Evolutionary conservation across 1,140 invertebrate genomes (phyloP), one percentile per base, ranked within the genome.

Genomic region (Littorina saxatilis): DNA sequence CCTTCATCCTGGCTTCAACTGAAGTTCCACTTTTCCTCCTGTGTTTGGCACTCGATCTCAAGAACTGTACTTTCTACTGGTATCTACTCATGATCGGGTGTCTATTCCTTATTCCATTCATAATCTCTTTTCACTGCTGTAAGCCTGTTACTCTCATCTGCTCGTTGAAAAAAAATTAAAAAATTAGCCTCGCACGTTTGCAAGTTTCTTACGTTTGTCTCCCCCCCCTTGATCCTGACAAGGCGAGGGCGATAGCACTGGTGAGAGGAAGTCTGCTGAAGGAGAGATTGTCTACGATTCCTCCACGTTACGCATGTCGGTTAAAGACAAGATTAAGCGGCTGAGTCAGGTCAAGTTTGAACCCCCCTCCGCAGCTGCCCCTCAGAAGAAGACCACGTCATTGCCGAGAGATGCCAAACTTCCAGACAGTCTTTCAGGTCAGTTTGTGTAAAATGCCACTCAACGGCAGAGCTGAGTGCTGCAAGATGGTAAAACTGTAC

Each of bases 241-340:
- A 37, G 80, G 47, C 61, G 37, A 43, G 20, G 61, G 58, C 43
- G 47, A 37, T 74, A 55, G 43, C 39, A 73, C 39, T 9, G 52
- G 58, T 20, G 63, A 72, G 17, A 70, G 79, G 17, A 50, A 61
- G 39, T 23, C 27, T 27, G 50, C 68, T 23, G 82, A 83, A 27
- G 80, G 74, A 74, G 85, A 79, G 23, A 82, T 88, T 0, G 87
- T 85, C 17, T 82, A 82, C 23, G 87, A 88, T 66, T 86, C 87
- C 7, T 77, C 79, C 29, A 88, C 87, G 11, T 66, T 86, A 40
- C 68, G 87, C 27, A 17, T 86, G 43, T 84, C 84, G 3, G 85
- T 88, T 2, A 82, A 84, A 63, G 87, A 88, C 47, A 88, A 88
- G 82, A 85, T 88, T 61, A 85, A 86, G 73, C 72, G 83, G 27